A percentile compares a stretch with the other conserved stretches of the same genome.
Conservation (phyloP, 1,140 invertebrate species). For the Drosophila arawakana region DNA sequence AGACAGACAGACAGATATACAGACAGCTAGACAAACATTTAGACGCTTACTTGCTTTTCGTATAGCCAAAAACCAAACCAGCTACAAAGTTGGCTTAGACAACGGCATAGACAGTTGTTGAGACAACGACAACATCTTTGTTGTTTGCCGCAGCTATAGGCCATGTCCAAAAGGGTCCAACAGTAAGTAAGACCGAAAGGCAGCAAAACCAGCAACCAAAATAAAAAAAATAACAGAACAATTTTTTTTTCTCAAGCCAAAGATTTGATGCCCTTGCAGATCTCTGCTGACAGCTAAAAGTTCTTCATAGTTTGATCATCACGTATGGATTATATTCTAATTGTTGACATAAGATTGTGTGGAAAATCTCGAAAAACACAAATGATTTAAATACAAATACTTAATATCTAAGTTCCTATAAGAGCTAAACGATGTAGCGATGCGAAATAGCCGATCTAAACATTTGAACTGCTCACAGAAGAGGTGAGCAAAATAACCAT, state of each 20-base stretch:
- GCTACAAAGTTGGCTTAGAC: slow-evolving; percentile 3
- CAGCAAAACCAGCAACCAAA: background rate
- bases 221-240: background rate
- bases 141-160: slow-evolving; percentile 6
- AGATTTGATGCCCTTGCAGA: background rate
- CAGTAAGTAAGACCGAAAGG: background rate
- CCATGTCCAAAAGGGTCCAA: slow-evolving; percentile 17
- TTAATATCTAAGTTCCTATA: too few species aligned
- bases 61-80: slow-evolving; percentile 9
- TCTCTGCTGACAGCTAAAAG: too few species aligned
- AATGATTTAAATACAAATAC: too few species aligned
- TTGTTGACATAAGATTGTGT: too few species aligned
- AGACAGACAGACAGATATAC: background rate
- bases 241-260: background rate
- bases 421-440: too few species aligned
- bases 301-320: too few species aligned
- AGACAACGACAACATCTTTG: slow-evolving; percentile 19
- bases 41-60: slow-evolving; percentile 11
- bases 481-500: too few species aligned
- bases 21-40: background rate
- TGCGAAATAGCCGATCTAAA: too few species aligned
- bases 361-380: too few species aligned
- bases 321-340: too few species aligned
- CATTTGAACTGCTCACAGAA: too few species aligned
- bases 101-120: slow-evolving; percentile 46